A percentile compares a stretch with the other conserved stretches of the same genome.
Conservation (phyloP, 2,113 vertebrate genomes). For the Ameiurus melas region DNA sequence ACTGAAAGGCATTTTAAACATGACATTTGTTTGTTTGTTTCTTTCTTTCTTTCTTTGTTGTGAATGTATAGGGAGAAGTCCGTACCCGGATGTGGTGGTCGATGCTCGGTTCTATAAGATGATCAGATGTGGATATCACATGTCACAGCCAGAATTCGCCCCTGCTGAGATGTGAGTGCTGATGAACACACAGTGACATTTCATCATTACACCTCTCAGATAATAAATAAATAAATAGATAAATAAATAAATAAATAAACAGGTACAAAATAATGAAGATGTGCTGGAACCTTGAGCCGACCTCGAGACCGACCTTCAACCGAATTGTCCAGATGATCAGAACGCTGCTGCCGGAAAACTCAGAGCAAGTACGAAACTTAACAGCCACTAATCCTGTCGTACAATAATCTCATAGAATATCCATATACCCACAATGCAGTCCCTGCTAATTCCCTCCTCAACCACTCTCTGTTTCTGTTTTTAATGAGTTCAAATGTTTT, state of each 20-base stretch:
- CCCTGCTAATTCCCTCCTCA: background rate
- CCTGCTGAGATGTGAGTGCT: slow-evolving; percentile 82
- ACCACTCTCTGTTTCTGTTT: background rate
- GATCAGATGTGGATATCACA: slow-evolving; percentile 92
- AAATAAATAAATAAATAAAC: slow-evolving; percentile 14
- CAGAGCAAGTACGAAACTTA: slow-evolving; percentile 70
- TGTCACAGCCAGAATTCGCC: slow-evolving; percentile 87
- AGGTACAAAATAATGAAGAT: slow-evolving; percentile 90
- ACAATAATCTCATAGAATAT: background rate
- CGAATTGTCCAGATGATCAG: slow-evolving; percentile 79
- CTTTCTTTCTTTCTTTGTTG: background rate
- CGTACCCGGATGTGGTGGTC: slow-evolving; percentile 88
- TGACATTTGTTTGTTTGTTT: background rate
- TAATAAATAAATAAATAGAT: background rate
- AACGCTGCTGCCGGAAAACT: slow-evolving; percentile 67
- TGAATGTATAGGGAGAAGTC: slow-evolving; percentile 80
- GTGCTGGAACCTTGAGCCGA: slow-evolving; percentile 91
- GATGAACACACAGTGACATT: background rate
- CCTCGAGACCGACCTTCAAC: slow-evolving; percentile 82
- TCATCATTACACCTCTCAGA: background rate
- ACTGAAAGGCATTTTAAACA: background rate
- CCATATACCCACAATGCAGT: too few species aligned
- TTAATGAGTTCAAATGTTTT: background rate
- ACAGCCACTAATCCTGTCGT: background rate
- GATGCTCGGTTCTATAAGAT: slow-evolving; percentile 93